Base-by-base conservation (phyloP, 2,888 invertebrate species). In the Noctua comes region DNA sequence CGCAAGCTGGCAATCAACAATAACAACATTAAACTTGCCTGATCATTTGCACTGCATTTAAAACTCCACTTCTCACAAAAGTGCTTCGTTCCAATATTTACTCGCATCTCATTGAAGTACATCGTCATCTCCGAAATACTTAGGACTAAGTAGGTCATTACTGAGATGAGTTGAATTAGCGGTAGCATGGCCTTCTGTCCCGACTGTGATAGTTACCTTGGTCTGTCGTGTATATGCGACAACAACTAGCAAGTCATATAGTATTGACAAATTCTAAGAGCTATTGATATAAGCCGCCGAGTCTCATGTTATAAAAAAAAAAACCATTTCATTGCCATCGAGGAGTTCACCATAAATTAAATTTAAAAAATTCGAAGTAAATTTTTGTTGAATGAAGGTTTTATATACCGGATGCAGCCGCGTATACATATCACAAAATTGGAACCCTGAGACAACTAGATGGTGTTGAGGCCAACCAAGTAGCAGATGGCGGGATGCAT, bases 81-180 rank as follows among this genome's bases (percentile, higher is more conserved):
- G 27, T 62, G 18, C 27, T 51, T 18, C 36, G 59, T 48, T 48
- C 13, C 31, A 76, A 74, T 82, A 82, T 81, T 85, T 68, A 36
- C 69, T 72, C 27, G 43, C 5, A 62, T 70, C 16, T 69, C n/a
- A n/a, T 76, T 40, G 27, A 70, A 77, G 46, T 43, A 59, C 40
- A n/a, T 79, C 16, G 62, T 27, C 40, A 74, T 48, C 66, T 82
- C 73, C 71, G 21, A 83, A 82, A 83, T 68, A 71, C 59, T 77
- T 57, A 27, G 1, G 6, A 54, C 31, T 59, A 86, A 68, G 83
- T 84, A 65, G 86, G 84, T 83, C 86, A 86, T 79, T 79, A 79
- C 71, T 66, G 68, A 79, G 86, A 84, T 83, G 86, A 64, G 79
- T 76, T 70, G 70, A 66, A 75, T 83, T 76, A 68, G 83, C 83